A percentile compares a stretch with the other conserved stretches of the same genome.
phyloP scores from a whole-genome alignment of 2,797 vertebrate species.

The Apodemus agrarius region DNA sequence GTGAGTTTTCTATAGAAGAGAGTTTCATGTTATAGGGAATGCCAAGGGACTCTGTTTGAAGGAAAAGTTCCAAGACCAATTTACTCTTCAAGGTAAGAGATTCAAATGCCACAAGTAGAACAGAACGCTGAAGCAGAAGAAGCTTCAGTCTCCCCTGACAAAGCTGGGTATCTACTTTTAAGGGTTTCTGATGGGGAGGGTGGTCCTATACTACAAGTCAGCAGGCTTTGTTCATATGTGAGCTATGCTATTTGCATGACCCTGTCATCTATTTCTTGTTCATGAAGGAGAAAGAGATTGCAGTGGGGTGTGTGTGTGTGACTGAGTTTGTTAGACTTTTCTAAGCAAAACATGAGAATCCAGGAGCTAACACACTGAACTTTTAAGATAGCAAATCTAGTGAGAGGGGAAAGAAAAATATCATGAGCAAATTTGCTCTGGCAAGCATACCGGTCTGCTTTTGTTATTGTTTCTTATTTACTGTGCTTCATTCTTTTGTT shows the following conservation, averaged over 20 bases:
- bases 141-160: background rate
- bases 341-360: background rate
- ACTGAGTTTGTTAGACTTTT: background rate
- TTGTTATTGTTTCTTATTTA: background rate
- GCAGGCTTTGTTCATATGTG: background rate
- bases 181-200: background rate
- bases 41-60: background rate
- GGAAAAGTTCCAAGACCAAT: background rate
- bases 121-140: no score
- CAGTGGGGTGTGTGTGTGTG: background rate
- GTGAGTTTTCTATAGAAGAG: background rate
- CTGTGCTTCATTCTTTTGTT: constrained; percentile 32
- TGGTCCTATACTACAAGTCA: background rate
- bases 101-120: background rate
- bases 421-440: background rate
- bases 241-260: background rate
- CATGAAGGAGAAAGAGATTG: background rate
- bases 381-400: constrained; percentile 43
- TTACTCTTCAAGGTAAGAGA: background rate
- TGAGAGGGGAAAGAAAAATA: background rate
- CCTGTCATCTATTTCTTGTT: background rate
- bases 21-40: background rate
- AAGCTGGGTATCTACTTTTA: background rate
- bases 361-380: background rate
- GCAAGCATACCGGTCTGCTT: background rate